These are phyloP conservation scores for Anthopleura sola DNA, from an alignment of 64 coral and sea anemone genomes.

Conservation along the genomic window DNA sequence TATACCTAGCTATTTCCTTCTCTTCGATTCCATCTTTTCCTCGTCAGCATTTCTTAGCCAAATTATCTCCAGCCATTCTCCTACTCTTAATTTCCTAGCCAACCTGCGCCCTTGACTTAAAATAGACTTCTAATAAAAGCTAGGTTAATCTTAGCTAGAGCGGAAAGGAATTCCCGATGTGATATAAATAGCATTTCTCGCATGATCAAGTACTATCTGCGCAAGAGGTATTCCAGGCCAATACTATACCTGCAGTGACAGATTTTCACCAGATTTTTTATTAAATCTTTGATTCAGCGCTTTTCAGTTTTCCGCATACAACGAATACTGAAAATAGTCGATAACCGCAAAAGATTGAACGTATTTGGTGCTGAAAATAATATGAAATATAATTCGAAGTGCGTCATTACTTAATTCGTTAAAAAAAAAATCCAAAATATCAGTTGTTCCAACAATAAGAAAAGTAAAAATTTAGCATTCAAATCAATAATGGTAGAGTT, in stretches of 20 bases:
- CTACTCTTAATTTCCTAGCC: background rate
- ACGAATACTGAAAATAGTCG: background rate
- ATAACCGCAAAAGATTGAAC: background rate
- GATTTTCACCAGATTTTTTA: background rate
- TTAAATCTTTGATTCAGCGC: background rate
- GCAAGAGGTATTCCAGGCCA: too few species aligned
- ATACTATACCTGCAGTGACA: background rate
- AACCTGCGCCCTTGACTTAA: background rate
- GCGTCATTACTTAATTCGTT: too few species aligned
- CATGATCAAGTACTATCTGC: background rate
- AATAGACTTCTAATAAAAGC: background rate
- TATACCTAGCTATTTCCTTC: too few species aligned
- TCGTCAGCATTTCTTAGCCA: too few species aligned
- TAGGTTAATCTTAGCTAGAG: background rate
- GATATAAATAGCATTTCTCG: background rate
- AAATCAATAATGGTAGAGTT: background rate
- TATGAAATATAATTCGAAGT: too few species aligned
- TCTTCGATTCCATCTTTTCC: too few species aligned
- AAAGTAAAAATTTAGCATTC: too few species aligned
- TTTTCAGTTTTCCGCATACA: background rate
- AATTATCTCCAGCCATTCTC: too few species aligned
- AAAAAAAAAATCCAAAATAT: too few species aligned
- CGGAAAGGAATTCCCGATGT: background rate
- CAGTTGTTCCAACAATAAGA: too few species aligned
- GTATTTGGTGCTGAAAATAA: too few species aligned